Evolutionary conservation across 2,113 vertebrate species (phyloP).

Genomic region (Bos indicus): DNA sequence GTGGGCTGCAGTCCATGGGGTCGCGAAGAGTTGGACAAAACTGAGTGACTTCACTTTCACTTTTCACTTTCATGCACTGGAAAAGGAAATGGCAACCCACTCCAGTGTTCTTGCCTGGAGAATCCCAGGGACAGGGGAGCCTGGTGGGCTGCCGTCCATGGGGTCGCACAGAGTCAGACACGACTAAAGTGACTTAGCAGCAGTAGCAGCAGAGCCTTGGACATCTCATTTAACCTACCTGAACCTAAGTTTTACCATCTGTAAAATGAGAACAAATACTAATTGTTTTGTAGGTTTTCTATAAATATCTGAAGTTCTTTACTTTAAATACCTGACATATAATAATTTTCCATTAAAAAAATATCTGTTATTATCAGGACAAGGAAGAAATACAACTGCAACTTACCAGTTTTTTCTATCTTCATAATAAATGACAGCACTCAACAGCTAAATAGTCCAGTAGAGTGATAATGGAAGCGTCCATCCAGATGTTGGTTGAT

Average conservation of each 20-base stretch:
- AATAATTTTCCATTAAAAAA: not conserved
- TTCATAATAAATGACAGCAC: not conserved
- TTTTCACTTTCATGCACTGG: no score
- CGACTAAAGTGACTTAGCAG: no score
- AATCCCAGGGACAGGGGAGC: no score
- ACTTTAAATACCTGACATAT: not conserved
- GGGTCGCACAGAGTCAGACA: no score
- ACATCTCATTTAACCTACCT: not conserved
- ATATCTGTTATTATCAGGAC: not conserved
- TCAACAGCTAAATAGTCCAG: not conserved
- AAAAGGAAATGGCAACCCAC: no score
- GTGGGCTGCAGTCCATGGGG: no score
- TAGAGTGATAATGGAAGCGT: not conserved
- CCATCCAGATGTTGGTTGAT: not conserved
- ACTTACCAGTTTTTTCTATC: not conserved
- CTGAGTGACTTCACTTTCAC: no score
- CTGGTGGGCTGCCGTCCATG: no score
- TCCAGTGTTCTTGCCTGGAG: no score
- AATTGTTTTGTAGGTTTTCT: not conserved
- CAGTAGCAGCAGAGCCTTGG: not conserved
- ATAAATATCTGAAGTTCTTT: not conserved
- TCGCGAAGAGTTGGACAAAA: fast-evolving
- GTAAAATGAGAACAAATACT: slow-evolving; percentile 9
- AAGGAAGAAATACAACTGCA: not conserved
- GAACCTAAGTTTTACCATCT: not conserved